Evolutionary conservation across 2,113 vertebrate genomes (phyloP), one percentile per base, ranked within the genome.

Genomic region (Gobiocypris rarus): DNA sequence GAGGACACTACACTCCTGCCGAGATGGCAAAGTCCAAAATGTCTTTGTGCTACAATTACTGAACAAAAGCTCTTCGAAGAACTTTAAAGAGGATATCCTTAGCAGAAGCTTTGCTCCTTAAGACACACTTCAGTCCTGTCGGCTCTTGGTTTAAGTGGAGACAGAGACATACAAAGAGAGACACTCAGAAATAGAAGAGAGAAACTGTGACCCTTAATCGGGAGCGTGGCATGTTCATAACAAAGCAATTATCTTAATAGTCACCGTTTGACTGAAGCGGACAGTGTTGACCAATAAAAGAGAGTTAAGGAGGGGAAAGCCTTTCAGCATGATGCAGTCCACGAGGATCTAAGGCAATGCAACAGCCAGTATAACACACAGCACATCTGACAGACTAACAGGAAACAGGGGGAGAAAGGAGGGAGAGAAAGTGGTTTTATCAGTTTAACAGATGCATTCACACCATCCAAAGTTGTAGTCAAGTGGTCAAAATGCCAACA

Each of bases 121-220:
- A 56, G 50, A 76, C 31, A 8, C 31, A 58, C 52, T 76, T 76
- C 75, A 58, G 74, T 10, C 31, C 4, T 56, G 31, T 56, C 54
- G 0, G 28, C 28, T 76, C 75, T 76, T n/a, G 17, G 15, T n/a
- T 56, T 22, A 34, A 56, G 50, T 56, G 50, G 74, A 76, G 50
- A 76, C 50, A 15, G 48, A 76, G 65, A 76, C 58, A 86, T 19
- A 61, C 81, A 22, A 41, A 80, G 50, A n/a, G n/a, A 34, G 73
- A 9, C 11, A 87, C 89, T 89, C 89, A 90, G 0, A 84, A 85
- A 85, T 85, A 69, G 91, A 90, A 88, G 89, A 80, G 31, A 50
- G 73, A 84, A 70, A 81, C 26, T 28, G 48, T 48, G 48, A 70
- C 22, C 9, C 34, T 63, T 75, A 26, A 63, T 63, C 56, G 13